Base-by-base conservation (phyloP, 2,113 vertebrate genomes). In the Gobiocypris rarus region DNA sequence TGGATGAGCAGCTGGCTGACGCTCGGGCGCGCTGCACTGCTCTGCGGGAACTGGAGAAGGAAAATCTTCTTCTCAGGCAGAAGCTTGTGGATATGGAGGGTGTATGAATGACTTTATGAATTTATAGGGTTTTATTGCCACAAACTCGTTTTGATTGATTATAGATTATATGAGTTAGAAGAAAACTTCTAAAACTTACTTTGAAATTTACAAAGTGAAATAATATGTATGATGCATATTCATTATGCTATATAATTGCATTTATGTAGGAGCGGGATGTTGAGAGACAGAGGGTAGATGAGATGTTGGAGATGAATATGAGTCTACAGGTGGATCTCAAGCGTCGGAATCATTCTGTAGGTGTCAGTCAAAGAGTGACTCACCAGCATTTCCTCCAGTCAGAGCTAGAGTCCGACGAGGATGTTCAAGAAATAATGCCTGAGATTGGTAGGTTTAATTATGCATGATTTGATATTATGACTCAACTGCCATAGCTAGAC, bases 1-100 rank as follows among this genome's bases (percentile, higher is more conserved):
- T 97, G 84, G 96, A 97, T 48, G 94, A 94, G 73, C 96, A 96
- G 91, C 94, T 97, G 89, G 92, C 92, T 1, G 93, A 93, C 0
- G 91, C 94, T 1, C 92, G 94, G 0, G 88, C 91, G 0, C 96
- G 96, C 15, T 95, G 95, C 69, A 94, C 95, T 4, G 89, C 90
- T 4, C 85, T 96, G 69, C 91, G 94, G 9, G 95, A 96, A 87
- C 92, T 95, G 14, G 96, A 97, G 90, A 95, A 93, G 17, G 96
- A 97, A 91, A 96, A 95, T 75, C 91, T 95, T 83, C 88, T 95
- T 43, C 91, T 97, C 77, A 93, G 95, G 17, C 94, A 94, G 8
- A 92, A 90, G 85, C 86, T 96, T 48, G 93, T 93, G 38, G 94
- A 95, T 38, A 88, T 95, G 52, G 95, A 95, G 73, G 91, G 84